Conservation (phyloP, 2,113 vertebrate genomes). For the Lathamus discolor region DNA sequence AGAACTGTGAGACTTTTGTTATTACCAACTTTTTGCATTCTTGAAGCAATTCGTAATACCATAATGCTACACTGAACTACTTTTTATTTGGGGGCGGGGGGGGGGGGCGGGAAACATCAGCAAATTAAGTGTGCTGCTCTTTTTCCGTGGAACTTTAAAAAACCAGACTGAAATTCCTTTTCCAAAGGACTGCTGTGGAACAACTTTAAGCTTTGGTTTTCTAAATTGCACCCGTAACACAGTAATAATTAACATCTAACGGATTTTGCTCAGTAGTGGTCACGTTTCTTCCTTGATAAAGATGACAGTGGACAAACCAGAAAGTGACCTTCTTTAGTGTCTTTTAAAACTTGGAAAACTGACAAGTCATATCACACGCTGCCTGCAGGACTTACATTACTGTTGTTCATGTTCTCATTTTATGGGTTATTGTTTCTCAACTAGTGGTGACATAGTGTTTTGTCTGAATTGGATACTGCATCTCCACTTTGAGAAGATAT, state of each 20-base stretch:
- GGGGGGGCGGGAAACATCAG: constrained; percentile 27
- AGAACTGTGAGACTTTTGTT: constrained; percentile 70
- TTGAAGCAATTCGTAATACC: constrained; percentile 65
- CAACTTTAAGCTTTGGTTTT: constrained; percentile 57
- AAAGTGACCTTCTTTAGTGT: constrained; percentile 76
- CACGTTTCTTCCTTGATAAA: constrained; percentile 62
- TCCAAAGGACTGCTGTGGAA: constrained; percentile 67
- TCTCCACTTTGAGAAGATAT: constrained; percentile 49
- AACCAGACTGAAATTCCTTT: constrained; percentile 73
- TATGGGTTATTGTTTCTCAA: constrained; percentile 46
- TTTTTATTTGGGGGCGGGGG: constrained; percentile 23
- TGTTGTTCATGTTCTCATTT: constrained; percentile 45
- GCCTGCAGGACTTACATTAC: constrained; percentile 74
- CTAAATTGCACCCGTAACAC: constrained; percentile 63
- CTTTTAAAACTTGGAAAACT: constrained; percentile 67
- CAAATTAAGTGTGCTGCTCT: constrained; percentile 62
- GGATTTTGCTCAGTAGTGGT: constrained; percentile 64
- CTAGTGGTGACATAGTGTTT: constrained; percentile 57
- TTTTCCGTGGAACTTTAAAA: constrained; percentile 66
- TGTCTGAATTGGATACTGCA: constrained; percentile 70
- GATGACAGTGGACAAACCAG: constrained; percentile 70
- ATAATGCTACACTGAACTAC: constrained; percentile 67
- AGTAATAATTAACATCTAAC: constrained; percentile 50
- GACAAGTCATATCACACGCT: constrained; percentile 71
- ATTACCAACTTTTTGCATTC: constrained; percentile 47